phyloP scores from a whole-genome alignment of 53 echinoderm and acorn worm genomes.

The Antedon mediterranea region DNA sequence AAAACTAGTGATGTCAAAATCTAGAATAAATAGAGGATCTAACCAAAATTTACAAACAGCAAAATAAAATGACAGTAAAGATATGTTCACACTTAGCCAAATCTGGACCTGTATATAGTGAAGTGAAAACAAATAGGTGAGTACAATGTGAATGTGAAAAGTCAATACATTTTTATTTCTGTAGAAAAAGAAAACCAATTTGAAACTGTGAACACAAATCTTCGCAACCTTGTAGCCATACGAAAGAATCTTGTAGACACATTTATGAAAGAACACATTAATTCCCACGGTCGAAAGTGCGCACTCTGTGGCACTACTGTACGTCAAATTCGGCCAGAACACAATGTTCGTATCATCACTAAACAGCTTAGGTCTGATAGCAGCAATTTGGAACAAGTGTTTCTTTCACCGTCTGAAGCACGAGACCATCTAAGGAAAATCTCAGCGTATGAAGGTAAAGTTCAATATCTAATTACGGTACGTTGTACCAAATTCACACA shows the following conservation, averaged over 20 bases:
- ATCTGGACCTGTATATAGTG: no score
- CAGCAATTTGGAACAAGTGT: conserved; percentile 31
- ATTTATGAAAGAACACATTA: conserved; percentile 40
- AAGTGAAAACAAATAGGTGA: no score
- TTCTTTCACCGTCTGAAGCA: conserved; percentile 68
- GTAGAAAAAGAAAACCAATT: neutral
- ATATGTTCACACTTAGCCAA: no score
- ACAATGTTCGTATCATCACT: conserved; percentile 62
- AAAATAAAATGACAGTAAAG: no score
- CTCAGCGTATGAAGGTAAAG: conserved; percentile 59
- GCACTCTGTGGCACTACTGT: conserved; percentile 23
- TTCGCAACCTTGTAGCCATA: neutral
- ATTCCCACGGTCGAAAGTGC: conserved; percentile 43
- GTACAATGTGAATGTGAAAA: no score
- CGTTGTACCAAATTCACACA: no score
- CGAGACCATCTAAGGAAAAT: conserved; percentile 45
- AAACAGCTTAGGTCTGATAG: conserved; percentile 19
- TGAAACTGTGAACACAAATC: neutral
- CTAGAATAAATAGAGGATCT: no score
- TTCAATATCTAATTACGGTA: no score
- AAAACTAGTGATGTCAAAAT: no score
- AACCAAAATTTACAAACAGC: no score
- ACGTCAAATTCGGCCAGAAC: conserved; percentile 49
- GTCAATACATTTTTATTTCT: neutral
- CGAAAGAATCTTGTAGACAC: conserved; percentile 23